These are phyloP conservation scores for Scaeva pyrastri DNA, from an alignment of 2,888 invertebrate genomes.

Conservation along the genomic window DNA sequence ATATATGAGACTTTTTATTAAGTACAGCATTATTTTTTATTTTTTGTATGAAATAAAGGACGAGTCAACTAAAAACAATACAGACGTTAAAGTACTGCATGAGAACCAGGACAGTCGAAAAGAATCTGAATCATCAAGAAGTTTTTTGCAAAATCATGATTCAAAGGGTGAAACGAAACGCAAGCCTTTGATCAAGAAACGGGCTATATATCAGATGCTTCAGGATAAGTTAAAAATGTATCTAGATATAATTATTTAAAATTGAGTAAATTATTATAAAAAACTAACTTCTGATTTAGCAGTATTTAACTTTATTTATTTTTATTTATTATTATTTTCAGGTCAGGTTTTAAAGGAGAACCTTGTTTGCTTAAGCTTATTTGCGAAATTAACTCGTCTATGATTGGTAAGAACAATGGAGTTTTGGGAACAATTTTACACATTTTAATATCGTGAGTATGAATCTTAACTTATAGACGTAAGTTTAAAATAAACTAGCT, in stretches of 20 bases:
- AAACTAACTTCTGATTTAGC: no score
- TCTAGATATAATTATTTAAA: not conserved
- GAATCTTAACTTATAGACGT: not conserved
- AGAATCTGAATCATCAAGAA: not conserved
- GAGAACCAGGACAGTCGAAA: conserved; percentile 4
- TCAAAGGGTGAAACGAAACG: not conserved
- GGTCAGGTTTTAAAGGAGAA: conserved; percentile 85
- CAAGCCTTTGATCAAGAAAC: conserved; percentile 32
- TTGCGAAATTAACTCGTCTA: conserved; percentile 86
- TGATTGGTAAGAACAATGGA: conserved; percentile 85
- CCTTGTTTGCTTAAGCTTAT: conserved; percentile 87
- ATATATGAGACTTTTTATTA: no score
- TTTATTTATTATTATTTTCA: conserved; percentile 57
- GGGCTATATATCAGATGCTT: conserved; percentile 36
- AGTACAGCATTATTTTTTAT: not conserved
- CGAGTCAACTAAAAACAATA: conserved; percentile 1
- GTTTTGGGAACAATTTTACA: conserved; percentile 88
- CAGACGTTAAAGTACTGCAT: not conserved
- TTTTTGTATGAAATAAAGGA: conserved; percentile 21
- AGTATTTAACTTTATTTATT: not conserved
- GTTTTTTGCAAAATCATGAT: not conserved
- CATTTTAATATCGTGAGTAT: conserved; percentile 88
- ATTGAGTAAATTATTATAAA: no score
- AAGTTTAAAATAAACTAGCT: no score
- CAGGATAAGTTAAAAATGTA: conserved; percentile 46